These are phyloP conservation scores for Dasyurus viverrinus DNA, from an alignment of 2,113 vertebrate genomes.

Conservation along the genomic window DNA sequence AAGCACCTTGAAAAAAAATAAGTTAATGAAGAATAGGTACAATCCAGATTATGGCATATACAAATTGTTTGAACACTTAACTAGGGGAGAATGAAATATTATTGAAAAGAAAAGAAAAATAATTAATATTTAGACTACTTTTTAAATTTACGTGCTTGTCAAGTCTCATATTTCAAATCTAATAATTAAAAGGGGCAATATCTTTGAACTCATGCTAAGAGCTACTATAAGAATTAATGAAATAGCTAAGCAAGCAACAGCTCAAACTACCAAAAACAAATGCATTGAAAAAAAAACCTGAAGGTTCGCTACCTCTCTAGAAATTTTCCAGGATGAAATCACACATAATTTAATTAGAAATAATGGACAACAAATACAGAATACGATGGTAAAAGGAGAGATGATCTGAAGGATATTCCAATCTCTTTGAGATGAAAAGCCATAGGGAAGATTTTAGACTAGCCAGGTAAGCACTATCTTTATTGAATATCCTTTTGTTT, in stretches of 20 bases:
- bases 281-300: background rate
- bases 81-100: no score
- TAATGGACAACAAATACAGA: background rate
- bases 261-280: background rate
- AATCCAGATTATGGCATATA: background rate
- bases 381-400: background rate
- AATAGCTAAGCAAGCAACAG: background rate
- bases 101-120: background rate
- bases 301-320: background rate
- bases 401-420: background rate
- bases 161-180: background rate
- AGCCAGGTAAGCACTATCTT: background rate
- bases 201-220: background rate
- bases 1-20: background rate
- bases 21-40: background rate
- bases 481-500: background rate
- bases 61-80: background rate
- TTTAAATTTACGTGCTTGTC: background rate
- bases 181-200: background rate
- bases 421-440: background rate
- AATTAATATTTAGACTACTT: background rate
- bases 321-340: background rate
- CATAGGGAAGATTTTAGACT: background rate
- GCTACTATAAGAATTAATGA: background rate
- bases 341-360: background rate